phyloP scores from a whole-genome alignment of 2,797 vertebrate species.

The Cynodonichthys magdalenae region DNA sequence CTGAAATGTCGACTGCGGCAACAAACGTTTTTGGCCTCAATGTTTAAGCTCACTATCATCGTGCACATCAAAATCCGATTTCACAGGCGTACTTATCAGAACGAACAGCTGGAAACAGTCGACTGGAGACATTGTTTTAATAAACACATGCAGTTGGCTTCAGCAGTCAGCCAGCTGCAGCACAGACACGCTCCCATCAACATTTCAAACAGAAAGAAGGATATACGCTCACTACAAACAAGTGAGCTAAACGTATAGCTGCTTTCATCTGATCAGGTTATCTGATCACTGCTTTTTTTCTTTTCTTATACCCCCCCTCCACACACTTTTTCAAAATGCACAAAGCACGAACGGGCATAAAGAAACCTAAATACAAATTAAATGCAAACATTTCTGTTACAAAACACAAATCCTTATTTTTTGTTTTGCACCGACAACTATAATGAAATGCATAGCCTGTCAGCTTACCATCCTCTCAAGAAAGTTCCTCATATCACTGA shows the following conservation, averaged over 20 bases:
- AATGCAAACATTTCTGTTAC: slow-evolving; percentile 7
- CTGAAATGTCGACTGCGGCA: not conserved
- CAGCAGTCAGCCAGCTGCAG: not conserved
- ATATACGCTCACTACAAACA: not conserved
- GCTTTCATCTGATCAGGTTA: not conserved
- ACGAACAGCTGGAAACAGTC: slow-evolving; percentile 11
- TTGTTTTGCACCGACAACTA: not conserved
- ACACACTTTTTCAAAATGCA: too few species aligned
- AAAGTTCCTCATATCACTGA: slow-evolving; percentile 1
- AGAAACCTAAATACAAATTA: slow-evolving; percentile 4
- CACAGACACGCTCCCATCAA: slow-evolving; percentile 6
- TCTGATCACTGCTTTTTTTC: not conserved
- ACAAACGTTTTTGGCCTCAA: slow-evolving; percentile 1
- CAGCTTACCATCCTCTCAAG: not conserved
- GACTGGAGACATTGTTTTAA: slow-evolving; percentile 5
- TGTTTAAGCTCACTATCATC: slow-evolving; percentile 3
- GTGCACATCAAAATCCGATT: not conserved
- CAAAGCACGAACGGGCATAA: not conserved
- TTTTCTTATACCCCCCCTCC: too few species aligned
- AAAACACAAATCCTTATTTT: not conserved
- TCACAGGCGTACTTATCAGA: slow-evolving; percentile 13
- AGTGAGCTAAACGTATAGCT: not conserved
- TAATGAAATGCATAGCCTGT: slow-evolving; percentile 3
- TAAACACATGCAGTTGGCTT: slow-evolving; percentile 1
- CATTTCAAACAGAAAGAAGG: not conserved